phyloP scores from a whole-genome alignment of 92 coral and sea anemone species.

The Epizoanthus stellaris region DNA sequence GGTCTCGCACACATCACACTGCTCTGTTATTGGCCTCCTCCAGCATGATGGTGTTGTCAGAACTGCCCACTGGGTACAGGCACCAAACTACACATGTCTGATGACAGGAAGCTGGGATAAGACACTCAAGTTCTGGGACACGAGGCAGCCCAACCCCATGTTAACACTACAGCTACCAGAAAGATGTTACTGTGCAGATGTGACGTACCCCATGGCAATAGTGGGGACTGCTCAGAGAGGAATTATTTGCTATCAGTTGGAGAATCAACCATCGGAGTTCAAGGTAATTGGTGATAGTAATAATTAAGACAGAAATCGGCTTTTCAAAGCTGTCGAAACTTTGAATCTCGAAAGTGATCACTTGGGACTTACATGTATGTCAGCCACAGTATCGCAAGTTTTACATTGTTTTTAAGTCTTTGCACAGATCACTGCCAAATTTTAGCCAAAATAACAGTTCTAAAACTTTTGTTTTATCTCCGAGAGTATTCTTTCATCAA shows the following conservation, averaged over 20 bases:
- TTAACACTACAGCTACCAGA: conserved; percentile 84
- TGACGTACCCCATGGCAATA: conserved; percentile 98
- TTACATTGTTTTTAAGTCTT: not conserved
- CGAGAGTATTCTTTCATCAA: too few relatives aligned
- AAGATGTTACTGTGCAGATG: conserved; percentile 97
- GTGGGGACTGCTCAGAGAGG: conserved; percentile 98
- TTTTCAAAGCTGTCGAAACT: too few relatives aligned
- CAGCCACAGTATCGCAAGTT: too few relatives aligned
- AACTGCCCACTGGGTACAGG: conserved; percentile 95
- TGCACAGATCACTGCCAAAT: too few relatives aligned
- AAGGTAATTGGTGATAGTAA: conserved; percentile 52
- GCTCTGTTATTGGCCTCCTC: not conserved
- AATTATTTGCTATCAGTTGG: conserved; percentile 91
- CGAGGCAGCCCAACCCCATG: conserved; percentile 85
- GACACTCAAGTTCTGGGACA: conserved; percentile 97
- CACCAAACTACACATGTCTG: conserved; percentile 91
- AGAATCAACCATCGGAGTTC: conserved; percentile 90
- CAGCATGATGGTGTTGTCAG: conserved; percentile 93
- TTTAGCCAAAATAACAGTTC: too few relatives aligned
- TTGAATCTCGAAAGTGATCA: too few relatives aligned
- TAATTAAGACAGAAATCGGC: not conserved
- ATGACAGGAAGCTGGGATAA: conserved; percentile 99
- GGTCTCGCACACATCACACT: not conserved
- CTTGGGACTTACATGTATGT: too few relatives aligned
- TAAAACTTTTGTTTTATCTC: too few relatives aligned